These are phyloP conservation scores for Orchesella flavescens DNA, from an alignment of 2,888 invertebrate genomes.

Conservation along the genomic window DNA sequence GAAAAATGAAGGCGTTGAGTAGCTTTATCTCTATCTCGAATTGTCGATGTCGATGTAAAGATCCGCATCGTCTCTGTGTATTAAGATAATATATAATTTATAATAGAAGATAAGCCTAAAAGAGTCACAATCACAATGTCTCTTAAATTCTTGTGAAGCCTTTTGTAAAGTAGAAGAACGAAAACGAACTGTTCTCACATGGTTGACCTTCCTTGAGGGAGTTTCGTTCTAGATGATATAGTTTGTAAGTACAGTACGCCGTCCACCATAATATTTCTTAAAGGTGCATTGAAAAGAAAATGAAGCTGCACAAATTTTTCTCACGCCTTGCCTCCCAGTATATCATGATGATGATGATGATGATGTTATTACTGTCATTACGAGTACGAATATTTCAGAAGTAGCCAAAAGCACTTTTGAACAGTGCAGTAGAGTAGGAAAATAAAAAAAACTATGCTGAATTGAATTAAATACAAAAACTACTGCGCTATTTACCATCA, in stretches of 20 bases:
- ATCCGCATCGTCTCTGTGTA: too few relatives aligned
- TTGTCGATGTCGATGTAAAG: too few relatives aligned
- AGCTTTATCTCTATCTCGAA: constrained; percentile 13
- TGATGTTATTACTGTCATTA: constrained; percentile 1
- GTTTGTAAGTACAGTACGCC: neutral
- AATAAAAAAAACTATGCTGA: too few relatives aligned
- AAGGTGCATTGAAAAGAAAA: constrained; percentile 17
- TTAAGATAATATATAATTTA: too few relatives aligned
- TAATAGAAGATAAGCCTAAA: too few relatives aligned
- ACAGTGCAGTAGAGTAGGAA: too few relatives aligned
- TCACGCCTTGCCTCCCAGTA: constrained; percentile 52
- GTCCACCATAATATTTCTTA: neutral
- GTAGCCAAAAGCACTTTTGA: neutral
- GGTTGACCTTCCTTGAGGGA: constrained; percentile 53
- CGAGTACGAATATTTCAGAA: neutral
- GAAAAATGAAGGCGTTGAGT: constrained; percentile 47
- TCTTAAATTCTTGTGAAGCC: too few relatives aligned
- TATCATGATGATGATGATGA: constrained; percentile 6
- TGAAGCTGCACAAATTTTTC: constrained; percentile 44
- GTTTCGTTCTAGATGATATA: neutral
- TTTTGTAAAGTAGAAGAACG: too few relatives aligned
- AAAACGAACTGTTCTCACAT: constrained; percentile 20
- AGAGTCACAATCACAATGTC: too few relatives aligned
- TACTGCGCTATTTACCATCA: too few relatives aligned
- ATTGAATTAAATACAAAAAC: too few relatives aligned